Evolutionary conservation across 2,888 invertebrate genomes (phyloP), one percentile per base, ranked within the genome.

Genomic region (Ariolimax columbianus): DNA sequence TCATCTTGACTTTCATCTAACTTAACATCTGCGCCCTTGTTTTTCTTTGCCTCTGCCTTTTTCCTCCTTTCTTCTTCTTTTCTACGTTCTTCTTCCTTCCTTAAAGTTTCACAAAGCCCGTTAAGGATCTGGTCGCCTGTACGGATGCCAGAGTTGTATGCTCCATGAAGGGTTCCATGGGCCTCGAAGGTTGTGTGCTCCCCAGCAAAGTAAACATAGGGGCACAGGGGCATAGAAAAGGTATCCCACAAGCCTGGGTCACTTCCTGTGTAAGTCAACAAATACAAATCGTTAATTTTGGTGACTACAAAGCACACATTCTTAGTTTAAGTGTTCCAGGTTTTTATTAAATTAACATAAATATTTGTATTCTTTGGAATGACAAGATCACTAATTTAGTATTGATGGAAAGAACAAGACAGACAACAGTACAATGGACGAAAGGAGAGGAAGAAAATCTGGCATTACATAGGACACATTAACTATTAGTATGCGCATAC

Each of bases 151-250:
- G 91, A 91, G 70, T 89, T 86, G 81, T 91, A 92, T 0, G 91
- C 91, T 0, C 91, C 91, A 43, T 91, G 91, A 17, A 91, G 81
- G 0, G 91, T 89, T 30, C 90, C 91, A 51, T 90, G 86, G 75
- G 89, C 88, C 4, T 88, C 86, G 14, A 86, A 86, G 26, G 84
- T 55, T n/a, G 91, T 90, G 83, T 91, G 88, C 33, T 91, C 90
- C 0, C 91, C 91, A 40, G 91, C 92, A 88, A 92, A 91, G 85
- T 90, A 91, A 26, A 92, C 87, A 79, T 89, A 86, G 2, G 92
- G 92, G 80, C 92, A 92, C 19, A 90, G 82, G 0, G 92, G 91
- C 68, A 87, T 63, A 0, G 89, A 78, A 26, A 91, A 85, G 0
- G 84, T 87, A 70, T 90, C 87, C 90, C 90, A 91, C 26, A 90